phyloP scores from a whole-genome alignment of 2,113 vertebrate species.

The Datnioides undecimradiatus region DNA sequence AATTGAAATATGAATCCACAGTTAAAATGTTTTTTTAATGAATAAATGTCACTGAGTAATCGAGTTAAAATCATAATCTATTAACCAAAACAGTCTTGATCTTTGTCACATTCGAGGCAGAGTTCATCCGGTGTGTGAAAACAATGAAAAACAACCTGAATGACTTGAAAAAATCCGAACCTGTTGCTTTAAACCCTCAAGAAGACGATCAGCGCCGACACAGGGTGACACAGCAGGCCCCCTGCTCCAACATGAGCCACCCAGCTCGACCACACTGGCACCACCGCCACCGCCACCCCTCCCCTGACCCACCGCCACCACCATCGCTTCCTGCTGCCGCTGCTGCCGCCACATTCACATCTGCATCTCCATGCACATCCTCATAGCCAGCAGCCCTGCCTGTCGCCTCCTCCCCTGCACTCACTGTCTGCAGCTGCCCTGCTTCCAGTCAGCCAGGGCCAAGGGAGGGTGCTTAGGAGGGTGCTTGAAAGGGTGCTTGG shows the following conservation, averaged over 20 bases:
- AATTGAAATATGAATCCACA: too few species aligned
- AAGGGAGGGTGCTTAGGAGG: constrained; percentile 33
- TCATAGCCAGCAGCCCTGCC: constrained; percentile 63
- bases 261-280: constrained; percentile 74
- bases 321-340: constrained; percentile 60
- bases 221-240: constrained; percentile 25
- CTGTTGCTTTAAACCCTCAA: background rate
- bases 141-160: too few species aligned
- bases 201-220: constrained; percentile 4
- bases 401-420: constrained; percentile 55
- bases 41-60: too few species aligned
- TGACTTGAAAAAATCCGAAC: constrained; percentile 28
- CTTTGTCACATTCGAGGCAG: too few species aligned
- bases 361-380: constrained; percentile 75
- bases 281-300: constrained; percentile 31
- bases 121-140: too few species aligned
- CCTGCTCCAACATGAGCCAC: constrained; percentile 56
- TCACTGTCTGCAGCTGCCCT: constrained; percentile 59
- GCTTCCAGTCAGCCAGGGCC: constrained; percentile 45
- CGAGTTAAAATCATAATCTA: too few species aligned
- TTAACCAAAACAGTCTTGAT: too few species aligned
- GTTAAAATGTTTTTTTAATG: too few species aligned
- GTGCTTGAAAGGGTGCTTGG: constrained; percentile 52
- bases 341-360: constrained; percentile 65
- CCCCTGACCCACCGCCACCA: constrained; percentile 35